Base-by-base conservation (phyloP, 2,888 invertebrate species). In the Chaetogeoica ovagalla region DNA sequence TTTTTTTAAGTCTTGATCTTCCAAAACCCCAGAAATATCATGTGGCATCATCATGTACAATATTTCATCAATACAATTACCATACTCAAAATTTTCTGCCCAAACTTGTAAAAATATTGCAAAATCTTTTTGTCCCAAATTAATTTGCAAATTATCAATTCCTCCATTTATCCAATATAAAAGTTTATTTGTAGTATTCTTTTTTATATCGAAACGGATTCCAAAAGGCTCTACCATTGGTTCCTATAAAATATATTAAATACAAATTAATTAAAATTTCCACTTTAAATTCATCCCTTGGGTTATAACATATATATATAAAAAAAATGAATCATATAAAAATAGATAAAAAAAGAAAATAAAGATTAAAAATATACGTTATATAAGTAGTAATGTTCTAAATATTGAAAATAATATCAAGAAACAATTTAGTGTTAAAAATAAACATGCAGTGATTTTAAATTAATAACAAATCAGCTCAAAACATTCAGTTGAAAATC, bases 191-290 rank as follows among this genome's bases (percentile, higher is more conserved):
- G 83, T 88, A 11, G 90, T 88, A 82, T 88, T 89, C 69, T 93
- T 88, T 85, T 94, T 93, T 72, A 93, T 86, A 85, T 94, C 94
- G 82, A 93, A 89, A 79, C 92, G 90, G 60, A 93, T 86, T 71
- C 89, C 90, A 39, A 93, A 87, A 0, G 93, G 92, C 84, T 94
- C 94, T 15, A 94, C 86, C 60, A 94, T 91, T 2, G 92, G 91
- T 86, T 94, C 94, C 90, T 90, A 84, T 43, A 85, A 57, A 15
- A 63, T 30, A 43, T 55, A 23, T 39, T 63, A 30, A 9, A 4
- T 21, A 70, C 21, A 66, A 48, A 76, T 57, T 43, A 66, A 68
- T 65, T 37, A n/a, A 62, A 52, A 19, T 9, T 63, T 52, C 13
- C 11, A 37, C 21, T 63, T 2, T 63, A 3, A 48, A 48, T 48